Base-by-base conservation (phyloP, 2,113 vertebrate species). In the Ochotona curzoniae region DNA sequence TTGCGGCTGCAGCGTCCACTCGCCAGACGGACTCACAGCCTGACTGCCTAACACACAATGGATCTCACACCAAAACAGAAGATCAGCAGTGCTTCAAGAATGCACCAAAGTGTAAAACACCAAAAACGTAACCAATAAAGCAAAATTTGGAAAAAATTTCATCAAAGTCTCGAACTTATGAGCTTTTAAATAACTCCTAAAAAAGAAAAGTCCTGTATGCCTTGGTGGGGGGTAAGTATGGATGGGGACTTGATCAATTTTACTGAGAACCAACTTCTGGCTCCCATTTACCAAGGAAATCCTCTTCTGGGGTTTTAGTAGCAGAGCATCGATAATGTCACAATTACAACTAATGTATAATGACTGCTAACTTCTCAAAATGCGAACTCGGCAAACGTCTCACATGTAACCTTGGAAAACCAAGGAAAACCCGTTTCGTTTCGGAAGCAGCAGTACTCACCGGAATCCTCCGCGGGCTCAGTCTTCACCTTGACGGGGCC, bases 401-500 rank as follows among this genome's bases (percentile, higher is more conserved):
- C 70, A 20, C 30, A 83, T 54, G 76, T 13, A 89, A 80, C 26
- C 84, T 66, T 89, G 20, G 61, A 79, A 44, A 54, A 83, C n/a
- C 25, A 49, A 88, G 47, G 28, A 9, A 91, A 71, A 35, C 23
- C 26, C 30, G 90, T 61, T 54, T 78, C 57, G 61, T 35, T 82
- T 25, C 89, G 83, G 79, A 73, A 90, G 38, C 35, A 49, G 51
- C 2, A 32, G 38, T 87, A 98, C 98, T 0, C 98, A 98, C 98
- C 98, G 91, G 97, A 96, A 86, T 98, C 98, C 84, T 98, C 97
- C 0, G 74, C 95, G 74, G 98, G 97, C 66, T 99, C 98, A 0
- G 28, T 97, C 97, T 99, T 99, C 96, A 99, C 98, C 94, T 98
- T 96, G 94, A 98, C 70, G 47, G 98, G 32, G 38, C 96, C 96